A percentile compares a stretch with the other conserved stretches of the same genome.
Evolutionary conservation across 2,888 invertebrate species (phyloP).

Genomic region (Pristionchus japonicus): DNA sequence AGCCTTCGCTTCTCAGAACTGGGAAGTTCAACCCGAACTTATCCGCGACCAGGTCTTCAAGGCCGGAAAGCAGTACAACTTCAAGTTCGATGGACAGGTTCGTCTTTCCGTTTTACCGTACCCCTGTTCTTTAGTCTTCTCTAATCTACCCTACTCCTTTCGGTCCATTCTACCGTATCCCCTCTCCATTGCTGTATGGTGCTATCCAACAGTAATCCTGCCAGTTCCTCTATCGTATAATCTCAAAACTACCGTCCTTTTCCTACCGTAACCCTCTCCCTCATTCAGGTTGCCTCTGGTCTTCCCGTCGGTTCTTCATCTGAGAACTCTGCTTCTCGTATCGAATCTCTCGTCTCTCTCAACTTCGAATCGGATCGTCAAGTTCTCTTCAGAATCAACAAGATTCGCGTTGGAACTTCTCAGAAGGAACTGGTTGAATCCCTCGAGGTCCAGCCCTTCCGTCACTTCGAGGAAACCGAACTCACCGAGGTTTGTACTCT

Average conservation of each 20-base stretch:
- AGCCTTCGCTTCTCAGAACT: conserved; percentile 42
- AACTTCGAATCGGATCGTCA: conserved; percentile 56
- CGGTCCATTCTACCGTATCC: no score
- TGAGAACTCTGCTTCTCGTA: conserved; percentile 64
- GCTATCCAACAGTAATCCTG: no score
- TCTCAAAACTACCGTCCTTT: background rate
- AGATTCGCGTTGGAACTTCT: conserved; percentile 57
- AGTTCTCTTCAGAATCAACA: conserved; percentile 54
- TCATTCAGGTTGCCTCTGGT: conserved; percentile 64
- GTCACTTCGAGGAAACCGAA: conserved; percentile 35
- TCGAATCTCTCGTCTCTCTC: conserved; percentile 63
- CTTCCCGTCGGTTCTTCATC: conserved; percentile 61
- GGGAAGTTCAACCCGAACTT: conserved; percentile 27
- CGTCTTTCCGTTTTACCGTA: background rate
- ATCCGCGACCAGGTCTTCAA: conserved; percentile 12
- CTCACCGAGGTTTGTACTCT: conserved; percentile 41
- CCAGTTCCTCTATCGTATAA: background rate
- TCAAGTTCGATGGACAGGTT: conserved; percentile 47
- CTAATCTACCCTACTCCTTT: no score
- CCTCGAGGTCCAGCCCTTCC: conserved; percentile 43
- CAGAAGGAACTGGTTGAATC: conserved; percentile 53
- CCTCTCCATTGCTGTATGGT: no score
- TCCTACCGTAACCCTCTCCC: background rate
- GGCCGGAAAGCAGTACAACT: conserved; percentile 46
- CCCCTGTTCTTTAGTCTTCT: no score